Evolutionary conservation across 2,113 vertebrate species (phyloP).

Genomic region (Bothrops jararaca): DNA sequence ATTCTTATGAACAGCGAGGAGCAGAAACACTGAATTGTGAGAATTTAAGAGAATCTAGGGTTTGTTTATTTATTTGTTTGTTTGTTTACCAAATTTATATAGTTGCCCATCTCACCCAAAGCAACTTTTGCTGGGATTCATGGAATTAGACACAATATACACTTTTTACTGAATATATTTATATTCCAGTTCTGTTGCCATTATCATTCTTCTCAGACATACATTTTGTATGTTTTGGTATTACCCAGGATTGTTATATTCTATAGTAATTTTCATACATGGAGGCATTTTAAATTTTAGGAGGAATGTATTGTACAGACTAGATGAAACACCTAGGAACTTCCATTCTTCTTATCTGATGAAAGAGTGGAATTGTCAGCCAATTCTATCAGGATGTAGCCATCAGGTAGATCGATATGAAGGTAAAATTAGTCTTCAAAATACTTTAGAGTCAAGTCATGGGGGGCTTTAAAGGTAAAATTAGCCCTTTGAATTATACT

Average conservation of each 20-base stretch:
- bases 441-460: neutral
- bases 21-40: fast-evolving
- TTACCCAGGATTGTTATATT: neutral
- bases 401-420: neutral
- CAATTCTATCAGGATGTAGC: neutral
- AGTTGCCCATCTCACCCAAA: neutral
- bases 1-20: neutral
- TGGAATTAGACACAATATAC: neutral
- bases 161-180: neutral
- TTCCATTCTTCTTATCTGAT: neutral
- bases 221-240: neutral
- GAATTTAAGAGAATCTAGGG: neutral
- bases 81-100: neutral
- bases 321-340: neutral
- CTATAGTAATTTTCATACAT: neutral
- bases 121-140: neutral
- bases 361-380: neutral
- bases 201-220: neutral
- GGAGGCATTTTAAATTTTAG: neutral
- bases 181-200: neutral
- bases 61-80: neutral
- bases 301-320: neutral
- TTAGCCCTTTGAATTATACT: neutral
- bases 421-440: neutral
- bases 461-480: neutral